Evolutionary conservation across 1,140 invertebrate species (phyloP), one percentile per base, ranked within the genome.

Genomic region (Aphis gossypii): DNA sequence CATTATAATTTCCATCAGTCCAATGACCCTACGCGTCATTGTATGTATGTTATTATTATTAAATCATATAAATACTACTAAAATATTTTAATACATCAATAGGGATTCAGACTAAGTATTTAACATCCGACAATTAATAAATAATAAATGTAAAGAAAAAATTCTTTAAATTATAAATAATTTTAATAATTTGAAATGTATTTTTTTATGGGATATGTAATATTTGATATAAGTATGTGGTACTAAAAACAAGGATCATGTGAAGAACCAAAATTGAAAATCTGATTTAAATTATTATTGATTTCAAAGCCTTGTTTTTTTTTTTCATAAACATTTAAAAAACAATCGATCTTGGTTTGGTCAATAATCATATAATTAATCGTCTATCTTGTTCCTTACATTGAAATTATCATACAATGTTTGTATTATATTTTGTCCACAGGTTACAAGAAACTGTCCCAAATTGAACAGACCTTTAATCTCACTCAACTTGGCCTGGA

Each of bases 401-500:
- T 60, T 60, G 7, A 8, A 25, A 68, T 68, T 18, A 51, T 51
- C 0, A 30, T 68, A 30, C n/a, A 4, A 76, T 35, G n/a, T 90
- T 90, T 90, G 11, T 44, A 25, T 90, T 90, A 9, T 86, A 14
- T 44, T 91, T 76, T 14, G 46, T 46, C 82, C 30, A 21, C 20
- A 93, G 92, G 92, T 54, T 54, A 23, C 25, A 93, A 86, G 41
- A 18, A 14, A 0, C 38, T 93, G 7, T 93, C 92, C 0, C 25
- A 86, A 20, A 14, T 93, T 21, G 92, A 93, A 41, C 92, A 48
- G 51, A 86, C 82, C 1, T 93, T 44, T 25, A 93, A 35, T 54
- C 92, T 93, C 25, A 38, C 51, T 56, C 92, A 93, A 54, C 92
- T 93, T 7, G 92, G 92, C 4, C 35, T 93, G 35, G 92, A 93